Base-by-base conservation (phyloP, 2,113 vertebrate genomes). In the Pygoscelis antarcticus region DNA sequence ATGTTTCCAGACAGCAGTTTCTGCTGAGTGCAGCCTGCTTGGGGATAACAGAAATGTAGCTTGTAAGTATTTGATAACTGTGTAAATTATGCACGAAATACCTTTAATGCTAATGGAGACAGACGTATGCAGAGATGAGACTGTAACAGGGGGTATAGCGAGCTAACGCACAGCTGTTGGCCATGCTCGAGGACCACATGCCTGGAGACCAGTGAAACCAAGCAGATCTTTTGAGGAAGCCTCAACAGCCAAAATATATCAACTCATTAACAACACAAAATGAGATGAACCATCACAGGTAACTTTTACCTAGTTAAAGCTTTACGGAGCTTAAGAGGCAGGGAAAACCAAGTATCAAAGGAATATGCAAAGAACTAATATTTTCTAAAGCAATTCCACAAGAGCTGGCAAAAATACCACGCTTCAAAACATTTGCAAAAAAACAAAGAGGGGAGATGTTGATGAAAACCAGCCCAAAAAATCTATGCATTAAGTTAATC, bases 41-140 rank as follows among this genome's bases (percentile, higher is more conserved):
- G 69, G 82, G 93, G 92, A 96, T 54, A 94, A 55, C 71, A 66
- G 78, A 85, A 95, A 87, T 18, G 66, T 46, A 78, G 78, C 91
- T 86, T 83, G 44, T 75, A 94, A 97, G 89, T 90, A 68, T 89
- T 92, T 87, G 82, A 47, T 94, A 96, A 92, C 85, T 79, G 74
- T 72, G 65, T 82, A 93, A 96, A 95, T 92, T 92, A 91, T 72
- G 87, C 87, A 95, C 86, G 78, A 94, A 97, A 93, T 82, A 87
- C 69, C 79, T 84, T 82, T 76, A 94, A 84, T 72, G 83, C 29
- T 91, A 82, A 89, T n/a, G 17, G 52, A 95, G 61, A 66, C 44
- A 87, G 85, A 87, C 17, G 0, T 71, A 52, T 16, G 26, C 44
- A 60, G 80, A 89, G 38, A 61, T 27, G 57, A 87, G 68, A 55